These are phyloP conservation scores for Lagopus muta DNA, from an alignment of 2,113 vertebrate species.

Conservation along the genomic window DNA sequence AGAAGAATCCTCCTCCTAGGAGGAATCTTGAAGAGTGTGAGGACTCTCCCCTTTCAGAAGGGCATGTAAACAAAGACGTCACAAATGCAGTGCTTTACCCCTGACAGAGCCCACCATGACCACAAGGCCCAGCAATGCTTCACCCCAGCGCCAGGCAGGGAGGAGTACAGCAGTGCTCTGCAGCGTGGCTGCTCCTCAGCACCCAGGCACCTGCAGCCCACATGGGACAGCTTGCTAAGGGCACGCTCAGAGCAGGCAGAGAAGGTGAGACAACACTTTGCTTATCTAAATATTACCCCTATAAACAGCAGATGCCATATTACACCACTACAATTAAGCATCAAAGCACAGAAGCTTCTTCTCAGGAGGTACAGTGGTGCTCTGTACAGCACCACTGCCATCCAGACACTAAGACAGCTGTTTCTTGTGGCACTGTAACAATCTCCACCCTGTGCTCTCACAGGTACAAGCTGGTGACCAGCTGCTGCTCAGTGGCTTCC, in stretches of 20 bases:
- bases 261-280: neutral
- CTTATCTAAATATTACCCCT: neutral
- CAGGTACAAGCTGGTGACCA: neutral
- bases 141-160: rapidly evolving
- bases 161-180: neutral
- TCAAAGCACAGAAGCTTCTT: constrained; percentile 15
- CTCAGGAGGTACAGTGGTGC: neutral
- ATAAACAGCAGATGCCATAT: neutral
- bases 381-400: neutral
- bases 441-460: neutral
- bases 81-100: constrained; percentile 35
- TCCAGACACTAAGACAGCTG: neutral
- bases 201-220: neutral
- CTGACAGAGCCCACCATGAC: neutral
- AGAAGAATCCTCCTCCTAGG: constrained; percentile 25
- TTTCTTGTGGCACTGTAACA: neutral
- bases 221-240: neutral
- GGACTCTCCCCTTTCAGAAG: constrained; percentile 9
- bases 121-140: neutral
- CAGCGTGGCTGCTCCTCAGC: rapidly evolving
- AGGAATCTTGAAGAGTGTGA: constrained; percentile 13
- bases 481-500: constrained; percentile 14
- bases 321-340: neutral
- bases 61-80: constrained; percentile 39
- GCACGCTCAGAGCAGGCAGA: neutral